These are phyloP conservation scores for Orchestes rusci DNA, from an alignment of 2,888 invertebrate species.

Conservation along the genomic window DNA sequence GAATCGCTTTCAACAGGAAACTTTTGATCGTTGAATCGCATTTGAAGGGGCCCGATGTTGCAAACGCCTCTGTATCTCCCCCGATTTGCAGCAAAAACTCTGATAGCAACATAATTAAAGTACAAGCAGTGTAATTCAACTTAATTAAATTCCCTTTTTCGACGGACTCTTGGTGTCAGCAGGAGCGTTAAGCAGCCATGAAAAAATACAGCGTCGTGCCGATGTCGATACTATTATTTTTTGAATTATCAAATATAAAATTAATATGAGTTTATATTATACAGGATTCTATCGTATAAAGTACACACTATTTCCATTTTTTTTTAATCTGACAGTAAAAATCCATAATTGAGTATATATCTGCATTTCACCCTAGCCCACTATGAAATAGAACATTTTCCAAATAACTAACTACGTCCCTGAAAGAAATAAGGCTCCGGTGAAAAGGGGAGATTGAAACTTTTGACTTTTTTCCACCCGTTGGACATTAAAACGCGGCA, in stretches of 20 bases:
- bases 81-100: constrained; percentile 41
- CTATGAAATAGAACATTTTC: too few relatives aligned
- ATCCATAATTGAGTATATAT: too few relatives aligned
- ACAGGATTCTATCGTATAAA: too few relatives aligned
- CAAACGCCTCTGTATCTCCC: constrained; percentile 29
- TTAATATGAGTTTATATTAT: too few relatives aligned
- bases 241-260: background rate
- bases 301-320: too few relatives aligned
- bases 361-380: too few relatives aligned
- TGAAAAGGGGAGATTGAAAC: constrained; percentile 44
- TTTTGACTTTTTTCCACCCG: constrained; percentile 49
- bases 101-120: constrained; percentile 51
- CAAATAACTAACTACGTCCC: constrained; percentile 13
- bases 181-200: constrained; percentile 19
- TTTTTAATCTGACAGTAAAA: too few relatives aligned
- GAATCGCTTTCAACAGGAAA: constrained; percentile 15
- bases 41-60: constrained; percentile 20
- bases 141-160: constrained; percentile 52
- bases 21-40: constrained; percentile 27
- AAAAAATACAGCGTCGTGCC: constrained; percentile 17
- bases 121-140: constrained; percentile 51
- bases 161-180: constrained; percentile 31
- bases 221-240: too few relatives aligned
- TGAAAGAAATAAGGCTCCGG: constrained; percentile 20
- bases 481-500: constrained; percentile 49